These are phyloP conservation scores for Steinernema hermaphroditum DNA, from an alignment of 2,888 invertebrate species.

Conservation along the genomic window DNA sequence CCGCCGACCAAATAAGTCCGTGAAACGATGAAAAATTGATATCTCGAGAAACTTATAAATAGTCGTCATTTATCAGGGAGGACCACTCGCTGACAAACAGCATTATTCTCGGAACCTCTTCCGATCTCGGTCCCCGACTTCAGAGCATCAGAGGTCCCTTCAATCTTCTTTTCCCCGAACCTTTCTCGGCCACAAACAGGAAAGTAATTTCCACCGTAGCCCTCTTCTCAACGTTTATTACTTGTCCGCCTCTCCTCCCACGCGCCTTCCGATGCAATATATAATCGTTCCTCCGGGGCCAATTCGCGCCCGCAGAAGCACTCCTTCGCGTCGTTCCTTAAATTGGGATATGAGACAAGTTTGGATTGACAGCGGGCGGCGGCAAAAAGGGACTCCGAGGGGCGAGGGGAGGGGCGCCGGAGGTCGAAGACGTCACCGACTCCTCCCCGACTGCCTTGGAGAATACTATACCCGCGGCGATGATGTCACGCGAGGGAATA, in stretches of 20 bases:
- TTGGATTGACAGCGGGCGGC: constrained; percentile 27
- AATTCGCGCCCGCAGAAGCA: constrained; percentile 21
- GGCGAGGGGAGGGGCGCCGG: not conserved
- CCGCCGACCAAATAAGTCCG: too few relatives aligned
- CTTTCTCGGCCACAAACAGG: not conserved
- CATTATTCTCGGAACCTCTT: not conserved
- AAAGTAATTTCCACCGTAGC: constrained; percentile 12
- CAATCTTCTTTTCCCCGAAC: not conserved
- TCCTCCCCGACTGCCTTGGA: constrained; percentile 19
- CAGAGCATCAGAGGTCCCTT: not conserved
- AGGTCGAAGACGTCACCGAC: constrained; percentile 24
- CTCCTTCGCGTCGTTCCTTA: not conserved
- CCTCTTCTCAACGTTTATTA: not conserved
- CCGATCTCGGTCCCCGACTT: not conserved
- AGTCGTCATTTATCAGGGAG: too few relatives aligned
- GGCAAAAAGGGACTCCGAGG: constrained; percentile 5
- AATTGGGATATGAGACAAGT: constrained; percentile 21
- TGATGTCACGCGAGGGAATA: constrained; percentile 26
- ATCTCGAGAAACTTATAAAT: too few relatives aligned
- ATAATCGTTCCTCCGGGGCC: constrained; percentile 29
- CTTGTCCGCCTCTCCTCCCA: not conserved
- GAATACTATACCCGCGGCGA: constrained; percentile 25
- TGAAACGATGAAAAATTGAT: too few relatives aligned
- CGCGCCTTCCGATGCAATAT: constrained; percentile 9
- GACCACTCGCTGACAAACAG: not conserved